Percentiles rank a stretch among this genome's conserved stretches.
phyloP scores from a whole-genome alignment of 2,888 invertebrate species.

The Harpalus rubripes region DNA sequence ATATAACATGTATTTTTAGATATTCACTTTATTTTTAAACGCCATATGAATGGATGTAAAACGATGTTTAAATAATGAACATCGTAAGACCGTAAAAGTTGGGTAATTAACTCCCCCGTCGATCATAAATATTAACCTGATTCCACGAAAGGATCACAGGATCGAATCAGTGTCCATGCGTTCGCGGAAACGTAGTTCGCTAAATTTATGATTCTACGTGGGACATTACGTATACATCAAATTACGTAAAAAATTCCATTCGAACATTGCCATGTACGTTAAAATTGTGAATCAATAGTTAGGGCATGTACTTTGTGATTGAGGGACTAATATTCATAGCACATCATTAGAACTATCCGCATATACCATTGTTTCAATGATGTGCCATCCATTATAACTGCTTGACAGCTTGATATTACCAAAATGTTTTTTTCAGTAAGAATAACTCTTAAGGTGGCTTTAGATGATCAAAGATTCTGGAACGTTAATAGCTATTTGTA shows the following conservation, averaged over 20 bases:
- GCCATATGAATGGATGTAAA: constrained; percentile 17
- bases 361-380: too few species aligned
- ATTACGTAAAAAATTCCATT: not conserved
- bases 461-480: too few species aligned
- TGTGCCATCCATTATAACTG: too few species aligned
- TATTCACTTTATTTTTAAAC: constrained; percentile 4
- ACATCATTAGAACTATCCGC: too few species aligned
- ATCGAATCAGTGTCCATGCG: not conserved
- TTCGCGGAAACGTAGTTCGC: constrained; percentile 29
- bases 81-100: constrained; percentile 15
- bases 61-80: constrained; percentile 33
- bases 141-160: constrained; percentile 7
- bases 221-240: not conserved
- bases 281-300: not conserved
- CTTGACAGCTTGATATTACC: too few species aligned
- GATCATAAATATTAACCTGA: constrained; percentile 37
- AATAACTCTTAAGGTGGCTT: too few species aligned
- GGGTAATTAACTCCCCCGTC: constrained; percentile 40
- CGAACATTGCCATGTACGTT: not conserved
- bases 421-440: too few species aligned
- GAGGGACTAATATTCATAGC: too few species aligned
- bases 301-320: not conserved
- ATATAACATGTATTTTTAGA: constrained; percentile 1
- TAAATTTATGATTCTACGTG: constrained; percentile 23
- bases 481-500: too few species aligned